Evolutionary conservation across 2,888 invertebrate species (phyloP).

Genomic region (Salticus scenicus): DNA sequence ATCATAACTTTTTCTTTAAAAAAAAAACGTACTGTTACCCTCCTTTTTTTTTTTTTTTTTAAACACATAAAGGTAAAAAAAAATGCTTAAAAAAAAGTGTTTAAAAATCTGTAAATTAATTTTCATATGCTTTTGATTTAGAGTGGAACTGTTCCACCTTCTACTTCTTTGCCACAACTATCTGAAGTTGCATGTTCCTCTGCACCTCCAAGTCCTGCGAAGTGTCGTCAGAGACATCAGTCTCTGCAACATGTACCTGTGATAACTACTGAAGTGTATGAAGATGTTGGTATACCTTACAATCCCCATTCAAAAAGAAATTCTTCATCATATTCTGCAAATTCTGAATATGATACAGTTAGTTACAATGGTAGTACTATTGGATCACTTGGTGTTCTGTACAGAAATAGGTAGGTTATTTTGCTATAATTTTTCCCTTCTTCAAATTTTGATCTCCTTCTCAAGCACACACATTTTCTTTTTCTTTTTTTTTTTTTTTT

Average conservation of each 20-base stretch:
- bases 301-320: slow-evolving; percentile 26
- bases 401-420: slow-evolving; percentile 57
- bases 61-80: no score
- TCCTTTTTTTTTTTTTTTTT: no score
- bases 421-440: not conserved
- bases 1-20: no score
- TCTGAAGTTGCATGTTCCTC: slow-evolving; percentile 35
- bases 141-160: slow-evolving; percentile 60
- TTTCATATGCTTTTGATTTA: no score
- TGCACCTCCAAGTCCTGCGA: slow-evolving; percentile 67
- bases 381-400: slow-evolving; percentile 51
- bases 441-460: no score
- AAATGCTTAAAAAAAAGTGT: no score
- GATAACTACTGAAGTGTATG: slow-evolving; percentile 39
- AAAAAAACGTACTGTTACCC: no score
- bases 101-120: no score
- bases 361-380: slow-evolving; percentile 71
- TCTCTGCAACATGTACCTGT: slow-evolving; percentile 56
- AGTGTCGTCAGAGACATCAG: slow-evolving; percentile 71
- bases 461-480: no score
- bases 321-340: slow-evolving; percentile 43
- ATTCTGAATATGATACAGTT: slow-evolving; percentile 74
- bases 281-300: slow-evolving; percentile 29
- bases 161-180: slow-evolving; percentile 48
- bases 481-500: no score